These are phyloP conservation scores for Eulemur mongoz DNA, from an alignment of 2,797 vertebrate genomes.

Conservation along the genomic window DNA sequence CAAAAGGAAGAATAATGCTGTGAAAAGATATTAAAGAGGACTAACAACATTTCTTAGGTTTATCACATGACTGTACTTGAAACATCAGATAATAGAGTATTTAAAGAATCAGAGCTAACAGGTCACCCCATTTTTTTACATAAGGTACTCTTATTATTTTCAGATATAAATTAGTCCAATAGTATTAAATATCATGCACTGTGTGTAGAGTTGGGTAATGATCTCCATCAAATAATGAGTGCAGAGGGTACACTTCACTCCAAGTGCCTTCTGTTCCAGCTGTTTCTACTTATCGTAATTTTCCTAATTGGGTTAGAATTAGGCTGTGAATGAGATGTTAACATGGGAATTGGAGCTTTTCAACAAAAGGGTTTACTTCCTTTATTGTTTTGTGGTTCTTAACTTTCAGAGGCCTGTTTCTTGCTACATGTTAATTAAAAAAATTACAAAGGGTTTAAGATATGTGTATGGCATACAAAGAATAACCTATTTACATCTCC, in stretches of 20 bases:
- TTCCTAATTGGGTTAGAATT: slow-evolving; percentile 78
- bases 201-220: slow-evolving; percentile 71
- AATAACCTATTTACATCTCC: not conserved
- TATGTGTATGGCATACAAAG: not conserved
- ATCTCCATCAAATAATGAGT: slow-evolving; percentile 73
- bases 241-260: slow-evolving; percentile 63
- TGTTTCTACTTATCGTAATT: slow-evolving; percentile 80
- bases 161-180: slow-evolving; percentile 59
- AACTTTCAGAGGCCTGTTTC: slow-evolving; percentile 62
- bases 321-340: slow-evolving; percentile 71
- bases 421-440: slow-evolving; percentile 66
- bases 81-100: not conserved
- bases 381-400: slow-evolving; percentile 71
- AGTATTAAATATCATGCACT: slow-evolving; percentile 64
- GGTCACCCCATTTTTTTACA: slow-evolving; percentile 44
- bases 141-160: slow-evolving; percentile 49
- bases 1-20: not conserved
- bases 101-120: slow-evolving; percentile 47
- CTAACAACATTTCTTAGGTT: not conserved
- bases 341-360: slow-evolving; percentile 69
- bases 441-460: slow-evolving; percentile 51
- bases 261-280: slow-evolving; percentile 76
- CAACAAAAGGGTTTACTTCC: slow-evolving; percentile 72
- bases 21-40: not conserved
- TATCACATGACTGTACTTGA: not conserved